Evolutionary conservation across 1,140 invertebrate species (phyloP).

Genomic region (Drosophila quadrilineata): DNA sequence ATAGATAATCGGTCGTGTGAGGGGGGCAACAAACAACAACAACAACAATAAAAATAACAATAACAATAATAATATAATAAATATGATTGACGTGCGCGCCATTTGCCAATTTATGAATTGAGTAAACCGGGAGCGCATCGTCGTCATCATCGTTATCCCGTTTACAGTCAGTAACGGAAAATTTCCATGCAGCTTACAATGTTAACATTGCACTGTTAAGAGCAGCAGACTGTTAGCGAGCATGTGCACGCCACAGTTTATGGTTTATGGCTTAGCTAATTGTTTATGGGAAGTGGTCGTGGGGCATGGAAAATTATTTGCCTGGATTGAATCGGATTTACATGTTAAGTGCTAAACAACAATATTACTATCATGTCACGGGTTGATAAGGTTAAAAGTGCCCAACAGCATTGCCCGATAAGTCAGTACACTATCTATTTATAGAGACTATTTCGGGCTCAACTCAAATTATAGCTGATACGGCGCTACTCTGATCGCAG

Average conservation of each 20-base stretch:
- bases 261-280: too few relatives aligned
- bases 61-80: constrained; percentile 20
- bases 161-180: neutral
- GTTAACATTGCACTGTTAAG: too few relatives aligned
- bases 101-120: constrained; percentile 29
- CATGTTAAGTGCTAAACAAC: too few relatives aligned
- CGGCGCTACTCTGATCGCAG: too few relatives aligned
- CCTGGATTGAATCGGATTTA: too few relatives aligned
- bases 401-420: constrained; percentile 11
- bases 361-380: neutral
- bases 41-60: constrained; percentile 33
- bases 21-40: constrained; percentile 15
- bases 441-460: constrained; percentile 31
- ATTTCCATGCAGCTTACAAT: too few relatives aligned
- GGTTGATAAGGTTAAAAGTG: constrained; percentile 5
- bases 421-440: constrained; percentile 9
- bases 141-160: constrained; percentile 1
- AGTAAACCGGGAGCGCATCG: neutral
- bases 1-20: neutral
- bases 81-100: constrained; percentile 31
- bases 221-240: too few relatives aligned
- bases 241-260: too few relatives aligned
- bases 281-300: too few relatives aligned
- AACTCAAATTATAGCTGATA: constrained; percentile 16
- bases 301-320: too few relatives aligned